A percentile compares a stretch with the other conserved stretches of the same genome.
Evolutionary conservation across 2,888 invertebrate species (phyloP).

Genomic region (Pheosia tremula): DNA sequence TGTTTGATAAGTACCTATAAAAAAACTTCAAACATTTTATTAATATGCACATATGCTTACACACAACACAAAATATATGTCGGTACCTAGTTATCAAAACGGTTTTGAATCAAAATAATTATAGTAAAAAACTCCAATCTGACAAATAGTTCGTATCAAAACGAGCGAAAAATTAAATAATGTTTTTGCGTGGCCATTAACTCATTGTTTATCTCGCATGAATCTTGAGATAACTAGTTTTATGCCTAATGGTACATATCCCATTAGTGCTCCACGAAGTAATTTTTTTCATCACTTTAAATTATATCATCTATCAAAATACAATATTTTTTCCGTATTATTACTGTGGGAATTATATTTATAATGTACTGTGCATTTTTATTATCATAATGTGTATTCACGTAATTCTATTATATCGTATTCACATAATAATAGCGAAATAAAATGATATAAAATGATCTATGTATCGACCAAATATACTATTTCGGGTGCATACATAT

Average conservation of each 20-base stretch:
- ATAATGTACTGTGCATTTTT: not conserved
- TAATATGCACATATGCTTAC: too few species aligned
- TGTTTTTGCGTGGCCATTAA: slow-evolving; percentile 14
- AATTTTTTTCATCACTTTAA: slow-evolving; percentile 18
- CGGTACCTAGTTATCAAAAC: not conserved
- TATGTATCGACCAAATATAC: too few species aligned
- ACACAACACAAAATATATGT: too few species aligned
- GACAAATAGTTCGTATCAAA: slow-evolving; percentile 11
- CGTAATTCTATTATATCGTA: too few species aligned
- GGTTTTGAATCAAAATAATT: slow-evolving; percentile 16
- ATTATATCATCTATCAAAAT: slow-evolving; percentile 4
- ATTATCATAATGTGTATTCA: not conserved
- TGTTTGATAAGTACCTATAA: too few species aligned
- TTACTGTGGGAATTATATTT: not conserved
- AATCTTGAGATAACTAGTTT: slow-evolving; percentile 20
- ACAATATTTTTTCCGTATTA: not conserved
- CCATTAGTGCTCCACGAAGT: slow-evolving; percentile 14
- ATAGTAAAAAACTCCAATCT: slow-evolving; percentile 5
- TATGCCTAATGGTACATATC: slow-evolving; percentile 15
- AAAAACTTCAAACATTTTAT: too few species aligned
- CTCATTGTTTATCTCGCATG: slow-evolving; percentile 15
- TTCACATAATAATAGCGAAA: too few species aligned
- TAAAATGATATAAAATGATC: too few species aligned
- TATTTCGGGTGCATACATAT: too few species aligned
- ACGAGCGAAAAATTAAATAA: slow-evolving; percentile 10